Evolutionary conservation across 2,797 vertebrate genomes (phyloP).

Genomic region (Coracias cyanogaster): DNA sequence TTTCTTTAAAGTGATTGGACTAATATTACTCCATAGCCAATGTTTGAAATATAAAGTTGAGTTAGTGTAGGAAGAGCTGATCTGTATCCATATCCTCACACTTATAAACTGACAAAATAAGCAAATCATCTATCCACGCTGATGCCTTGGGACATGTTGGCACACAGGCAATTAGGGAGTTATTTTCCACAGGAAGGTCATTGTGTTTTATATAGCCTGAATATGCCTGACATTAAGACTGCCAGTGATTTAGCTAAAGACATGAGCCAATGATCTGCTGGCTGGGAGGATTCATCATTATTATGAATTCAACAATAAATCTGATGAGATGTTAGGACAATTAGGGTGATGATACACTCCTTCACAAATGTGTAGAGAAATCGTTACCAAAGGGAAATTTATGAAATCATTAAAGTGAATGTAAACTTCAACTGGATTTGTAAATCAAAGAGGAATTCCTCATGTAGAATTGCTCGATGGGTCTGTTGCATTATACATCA

Average conservation of each 20-base stretch:
- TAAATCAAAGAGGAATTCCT: slow-evolving; percentile 38
- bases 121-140: neutral
- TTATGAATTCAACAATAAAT: slow-evolving; percentile 20
- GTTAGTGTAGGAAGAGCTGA: neutral
- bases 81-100: neutral
- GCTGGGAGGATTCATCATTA: neutral
- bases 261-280: neutral
- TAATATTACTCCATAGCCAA: neutral
- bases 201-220: neutral
- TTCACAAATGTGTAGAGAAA: neutral
- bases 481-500: neutral
- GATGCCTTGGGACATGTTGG: neutral
- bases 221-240: neutral
- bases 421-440: neutral
- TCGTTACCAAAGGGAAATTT: neutral
- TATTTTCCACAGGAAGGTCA: slow-evolving; percentile 13
- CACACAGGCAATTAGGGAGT: neutral
- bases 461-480: neutral
- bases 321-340: neutral
- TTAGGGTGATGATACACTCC: neutral
- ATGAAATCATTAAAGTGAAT: slow-evolving; percentile 22
- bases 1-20: neutral
- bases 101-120: neutral
- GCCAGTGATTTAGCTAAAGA: neutral
- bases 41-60: neutral